Evolutionary conservation across 2,797 vertebrate genomes (phyloP), one percentile per base, ranked within the genome.

Genomic region (Phrynocephalus guinanensis): DNA sequence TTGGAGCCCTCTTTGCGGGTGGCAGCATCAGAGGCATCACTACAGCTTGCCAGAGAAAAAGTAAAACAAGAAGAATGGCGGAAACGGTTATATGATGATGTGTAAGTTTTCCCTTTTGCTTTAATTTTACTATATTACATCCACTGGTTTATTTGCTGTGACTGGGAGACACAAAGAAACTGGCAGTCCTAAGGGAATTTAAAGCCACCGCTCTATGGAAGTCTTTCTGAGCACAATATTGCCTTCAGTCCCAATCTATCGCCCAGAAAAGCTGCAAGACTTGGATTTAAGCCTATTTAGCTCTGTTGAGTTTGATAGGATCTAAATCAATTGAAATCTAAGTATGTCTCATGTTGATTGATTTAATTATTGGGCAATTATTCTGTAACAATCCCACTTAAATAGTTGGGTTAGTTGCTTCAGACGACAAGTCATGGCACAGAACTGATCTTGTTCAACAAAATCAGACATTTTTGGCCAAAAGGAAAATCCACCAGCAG

Each of bases 1-100:
- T 92, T 98, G 93, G 97, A 98, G 86, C 97, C 97, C 82, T 97
- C 96, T 2, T 86, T 97, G 92, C 88, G 94, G 86, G 94, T 97
- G 84, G 96, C 97, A 89, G 97, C 97, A 89, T 97, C 98, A 63
- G 95, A 97, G 88, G 88, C 84, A 50, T 95, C 97, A 63, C 86
- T 96, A 48, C 94, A 97, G 91, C 95, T 96, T 93, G 96, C 95
- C 90, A 96, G 95, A 95, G 93, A 95, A 82, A 93, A 96, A 76
- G 70, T 96, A 70, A 93, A 52, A 87, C 94, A 93, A 67, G 93
- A 95, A 22, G 92, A 98, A 88, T 93, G 93, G 95, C 91, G 83
- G 83, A 94, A 73, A 52, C 79, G 87, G 9, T 20, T 97, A 52
- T 95, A 96, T 88, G 95, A 96, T 83, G 91, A 96, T 6, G 83